phyloP scores from a whole-genome alignment of 2,113 vertebrate genomes.

The Megatriorchis doriae region DNA sequence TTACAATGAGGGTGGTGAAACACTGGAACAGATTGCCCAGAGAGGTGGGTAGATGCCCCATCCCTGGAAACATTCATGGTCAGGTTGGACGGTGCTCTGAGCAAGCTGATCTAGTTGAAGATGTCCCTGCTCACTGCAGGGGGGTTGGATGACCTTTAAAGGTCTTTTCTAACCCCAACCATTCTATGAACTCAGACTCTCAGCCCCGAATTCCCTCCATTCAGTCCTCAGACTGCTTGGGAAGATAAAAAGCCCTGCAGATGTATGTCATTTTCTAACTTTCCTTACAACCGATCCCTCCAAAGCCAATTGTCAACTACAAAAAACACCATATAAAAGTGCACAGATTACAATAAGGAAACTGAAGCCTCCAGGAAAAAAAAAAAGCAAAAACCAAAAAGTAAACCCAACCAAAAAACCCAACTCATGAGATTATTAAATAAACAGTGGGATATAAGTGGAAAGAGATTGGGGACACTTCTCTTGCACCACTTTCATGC shows the following conservation, averaged over 20 bases:
- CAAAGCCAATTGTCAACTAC: neutral
- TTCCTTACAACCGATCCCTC: neutral
- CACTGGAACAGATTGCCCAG: neutral
- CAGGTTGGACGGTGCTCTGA: neutral
- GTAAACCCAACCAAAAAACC: neutral
- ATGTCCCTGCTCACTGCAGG: neutral
- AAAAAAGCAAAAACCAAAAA: neutral
- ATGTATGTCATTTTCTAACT: neutral
- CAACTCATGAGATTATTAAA: neutral
- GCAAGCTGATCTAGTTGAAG: neutral
- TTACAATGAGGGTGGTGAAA: neutral
- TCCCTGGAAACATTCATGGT: neutral
- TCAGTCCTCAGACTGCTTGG: neutral
- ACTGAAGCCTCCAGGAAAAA: neutral
- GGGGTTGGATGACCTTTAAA: neutral
- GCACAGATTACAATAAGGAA: neutral
- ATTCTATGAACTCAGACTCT: neutral
- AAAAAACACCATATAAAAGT: neutral
- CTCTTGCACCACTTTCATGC: neutral
- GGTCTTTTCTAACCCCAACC: neutral
- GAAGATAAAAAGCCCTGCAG: neutral
- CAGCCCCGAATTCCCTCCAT: neutral
- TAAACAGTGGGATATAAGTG: neutral
- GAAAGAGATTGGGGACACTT: neutral
- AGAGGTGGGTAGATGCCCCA: neutral